These are phyloP conservation scores for Cistogaster globosa DNA, from an alignment of 2,888 invertebrate genomes.

Conservation along the genomic window DNA sequence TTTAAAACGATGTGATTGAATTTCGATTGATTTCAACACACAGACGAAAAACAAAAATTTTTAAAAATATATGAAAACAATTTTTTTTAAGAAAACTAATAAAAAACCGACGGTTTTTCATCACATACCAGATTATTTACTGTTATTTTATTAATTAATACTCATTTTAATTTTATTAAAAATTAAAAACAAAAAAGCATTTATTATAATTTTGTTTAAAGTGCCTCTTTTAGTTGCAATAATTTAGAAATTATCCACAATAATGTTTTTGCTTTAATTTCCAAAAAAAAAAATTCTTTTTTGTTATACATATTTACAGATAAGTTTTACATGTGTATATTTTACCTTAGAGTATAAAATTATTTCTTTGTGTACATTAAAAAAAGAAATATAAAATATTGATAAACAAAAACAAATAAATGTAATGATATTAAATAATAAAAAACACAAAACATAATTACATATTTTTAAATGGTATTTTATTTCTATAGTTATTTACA, in stretches of 20 bases:
- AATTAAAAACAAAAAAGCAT: slow-evolving; percentile 3
- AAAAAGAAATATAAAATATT: slow-evolving; percentile 16
- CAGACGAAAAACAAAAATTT: too few relatives aligned
- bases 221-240: slow-evolving; percentile 67
- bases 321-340: slow-evolving; percentile 25
- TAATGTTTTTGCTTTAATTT: not conserved
- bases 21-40: too few relatives aligned
- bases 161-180: slow-evolving; percentile 41
- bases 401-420: slow-evolving; percentile 11
- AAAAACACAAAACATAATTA: slow-evolving; percentile 40
- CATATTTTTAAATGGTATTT: slow-evolving; percentile 23
- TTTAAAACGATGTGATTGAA: too few relatives aligned
- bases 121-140: not conserved
- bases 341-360: slow-evolving; percentile 33
- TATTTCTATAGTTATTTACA: too few relatives aligned
- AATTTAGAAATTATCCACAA: slow-evolving; percentile 8
- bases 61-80: too few relatives aligned
- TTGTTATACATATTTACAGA: slow-evolving; percentile 30
- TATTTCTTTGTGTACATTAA: slow-evolving; percentile 31
- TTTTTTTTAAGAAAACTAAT: too few relatives aligned
- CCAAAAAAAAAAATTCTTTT: not conserved
- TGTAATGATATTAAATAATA: slow-evolving; percentile 23
- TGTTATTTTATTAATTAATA: slow-evolving; percentile 49
- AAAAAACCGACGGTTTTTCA: too few relatives aligned
- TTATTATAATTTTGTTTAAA: slow-evolving; percentile 47